Evolutionary conservation across 1,140 invertebrate genomes (phyloP).

Genomic region (Eueides isabella): DNA sequence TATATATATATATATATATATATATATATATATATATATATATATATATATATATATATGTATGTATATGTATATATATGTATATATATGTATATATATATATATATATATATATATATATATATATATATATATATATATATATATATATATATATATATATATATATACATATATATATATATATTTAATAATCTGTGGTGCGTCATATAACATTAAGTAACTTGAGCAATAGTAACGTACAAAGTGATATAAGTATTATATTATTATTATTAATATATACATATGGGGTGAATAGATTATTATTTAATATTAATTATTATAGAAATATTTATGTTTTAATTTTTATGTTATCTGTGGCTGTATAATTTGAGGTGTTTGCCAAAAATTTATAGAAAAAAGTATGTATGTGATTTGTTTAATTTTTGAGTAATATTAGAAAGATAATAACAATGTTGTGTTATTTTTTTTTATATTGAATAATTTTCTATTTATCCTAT

Average conservation of each 20-base stretch:
- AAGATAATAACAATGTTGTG: neutral
- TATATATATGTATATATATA: neutral
- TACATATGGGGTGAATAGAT: conserved; percentile 6
- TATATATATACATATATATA: neutral
- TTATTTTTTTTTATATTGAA: neutral
- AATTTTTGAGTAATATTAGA: neutral
- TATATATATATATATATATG: neutral
- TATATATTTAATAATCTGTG: neutral
- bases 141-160: neutral
- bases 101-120: neutral
- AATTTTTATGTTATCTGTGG: neutral
- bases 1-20: neutral
- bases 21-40: neutral
- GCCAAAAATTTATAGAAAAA: neutral
- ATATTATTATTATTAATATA: conserved; percentile 2
- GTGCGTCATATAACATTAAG: conserved; percentile 4
- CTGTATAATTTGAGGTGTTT: neutral
- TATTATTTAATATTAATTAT: neutral
- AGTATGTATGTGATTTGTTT: no score
- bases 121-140: neutral
- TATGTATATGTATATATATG: neutral
- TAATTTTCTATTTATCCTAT: neutral
- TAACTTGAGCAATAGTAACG: conserved; percentile 1
- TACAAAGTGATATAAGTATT: conserved; percentile 8
- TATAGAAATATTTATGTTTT: neutral